Percentiles rank a stretch among this genome's conserved stretches.
These are phyloP conservation scores for Acropora yongei DNA, from an alignment of 64 coral and sea anemone genomes.

Conservation along the genomic window DNA sequence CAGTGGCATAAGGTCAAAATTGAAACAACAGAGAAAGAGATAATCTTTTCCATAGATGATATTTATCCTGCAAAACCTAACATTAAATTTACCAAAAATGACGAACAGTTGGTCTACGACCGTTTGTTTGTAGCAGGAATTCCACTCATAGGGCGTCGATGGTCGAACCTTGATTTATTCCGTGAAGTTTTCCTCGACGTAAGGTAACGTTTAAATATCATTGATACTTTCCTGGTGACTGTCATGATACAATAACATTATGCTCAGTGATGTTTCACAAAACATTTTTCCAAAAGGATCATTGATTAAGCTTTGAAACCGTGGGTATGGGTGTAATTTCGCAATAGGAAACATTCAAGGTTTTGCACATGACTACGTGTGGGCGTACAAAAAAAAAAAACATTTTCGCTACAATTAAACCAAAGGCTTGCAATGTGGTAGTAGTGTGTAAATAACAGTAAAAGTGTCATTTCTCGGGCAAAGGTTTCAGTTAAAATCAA, in stretches of 20 bases:
- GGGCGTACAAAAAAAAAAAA: no score
- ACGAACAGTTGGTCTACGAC: background rate
- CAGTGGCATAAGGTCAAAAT: slow-evolving; percentile 32
- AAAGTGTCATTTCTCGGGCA: background rate
- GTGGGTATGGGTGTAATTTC: no score
- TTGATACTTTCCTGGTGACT: background rate
- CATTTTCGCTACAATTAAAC: no score
- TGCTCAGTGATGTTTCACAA: no score
- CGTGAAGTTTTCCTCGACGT: background rate
- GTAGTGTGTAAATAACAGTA: background rate
- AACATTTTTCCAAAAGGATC: no score
- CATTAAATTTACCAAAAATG: background rate
- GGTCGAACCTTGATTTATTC: background rate
- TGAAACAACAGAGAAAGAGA: background rate
- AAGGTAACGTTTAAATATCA: background rate
- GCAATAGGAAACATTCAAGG: no score
- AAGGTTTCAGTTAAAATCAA: background rate
- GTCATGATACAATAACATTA: no score
- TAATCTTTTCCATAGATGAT: slow-evolving; percentile 5
- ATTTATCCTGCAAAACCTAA: background rate
- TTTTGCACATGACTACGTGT: no score
- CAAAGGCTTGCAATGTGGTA: background rate
- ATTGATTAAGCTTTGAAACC: no score
- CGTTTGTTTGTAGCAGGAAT: slow-evolving; percentile 8
- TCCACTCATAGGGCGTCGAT: background rate